A percentile compares a stretch with the other conserved stretches of the same genome.
These are phyloP conservation scores for Caenorhabditis brenneri DNA, from an alignment of 1,140 invertebrate species.

Conservation along the genomic window DNA sequence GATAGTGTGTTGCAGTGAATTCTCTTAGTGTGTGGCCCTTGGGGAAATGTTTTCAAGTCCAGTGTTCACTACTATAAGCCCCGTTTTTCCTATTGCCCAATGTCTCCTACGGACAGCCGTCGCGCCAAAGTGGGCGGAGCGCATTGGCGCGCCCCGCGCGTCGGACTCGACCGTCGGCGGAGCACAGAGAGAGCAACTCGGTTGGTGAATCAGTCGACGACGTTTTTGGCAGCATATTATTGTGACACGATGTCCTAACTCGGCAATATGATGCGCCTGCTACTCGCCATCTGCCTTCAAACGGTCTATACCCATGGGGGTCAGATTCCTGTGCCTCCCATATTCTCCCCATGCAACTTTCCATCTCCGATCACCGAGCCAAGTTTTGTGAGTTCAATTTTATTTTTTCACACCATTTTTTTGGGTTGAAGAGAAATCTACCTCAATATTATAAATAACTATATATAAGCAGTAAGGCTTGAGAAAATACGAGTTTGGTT, in stretches of 20 bases:
- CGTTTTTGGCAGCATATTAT: constrained; percentile 36
- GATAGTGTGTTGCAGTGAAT: not conserved
- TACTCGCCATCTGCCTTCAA: not conserved
- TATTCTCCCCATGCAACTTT: constrained; percentile 33
- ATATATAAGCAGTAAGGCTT: no score
- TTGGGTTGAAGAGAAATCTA: not conserved
- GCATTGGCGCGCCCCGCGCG: constrained; percentile 19
- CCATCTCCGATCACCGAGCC: constrained; percentile 38
- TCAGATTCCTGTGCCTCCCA: constrained; percentile 41
- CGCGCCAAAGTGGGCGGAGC: constrained; percentile 39
- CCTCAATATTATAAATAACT: no score
- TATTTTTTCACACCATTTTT: not conserved
- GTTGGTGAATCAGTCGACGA: constrained; percentile 28
- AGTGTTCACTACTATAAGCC: constrained; percentile 36
- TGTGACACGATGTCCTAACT: constrained; percentile 24
- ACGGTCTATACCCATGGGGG: constrained; percentile 34
- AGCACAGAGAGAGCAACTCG: constrained; percentile 2
- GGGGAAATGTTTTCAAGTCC: constrained; percentile 11
- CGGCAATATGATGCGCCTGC: constrained; percentile 18
- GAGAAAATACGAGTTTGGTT: not conserved
- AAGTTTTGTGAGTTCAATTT: constrained; percentile 16
- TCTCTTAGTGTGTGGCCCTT: not conserved
- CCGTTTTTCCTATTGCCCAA: constrained; percentile 34
- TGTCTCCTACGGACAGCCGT: constrained; percentile 21
- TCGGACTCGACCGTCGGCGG: constrained; percentile 15